Base-by-base conservation (phyloP, 1,140 invertebrate genomes). In the Drosophila subpulchrella region DNA sequence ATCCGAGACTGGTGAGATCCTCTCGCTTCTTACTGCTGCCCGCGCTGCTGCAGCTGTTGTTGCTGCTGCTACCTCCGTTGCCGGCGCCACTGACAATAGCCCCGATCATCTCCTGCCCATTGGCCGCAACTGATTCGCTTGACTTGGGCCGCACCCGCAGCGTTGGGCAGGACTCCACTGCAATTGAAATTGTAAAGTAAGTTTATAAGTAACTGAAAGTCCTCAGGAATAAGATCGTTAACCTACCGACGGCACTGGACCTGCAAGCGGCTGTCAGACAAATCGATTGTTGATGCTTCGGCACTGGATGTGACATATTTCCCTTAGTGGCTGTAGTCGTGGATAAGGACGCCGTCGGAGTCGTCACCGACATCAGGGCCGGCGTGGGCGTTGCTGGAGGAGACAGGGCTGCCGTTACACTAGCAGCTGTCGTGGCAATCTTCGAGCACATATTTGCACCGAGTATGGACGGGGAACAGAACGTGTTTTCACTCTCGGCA, bases 1-100 rank as follows among this genome's bases (percentile, higher is more conserved):
- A 97, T 13, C 96, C 97, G 8, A 97, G 92, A 81, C 95, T 96
- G 30, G 95, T 95, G 41, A 96, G 93, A 92, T 96, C 95, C 74
- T 95, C 95, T 36, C 94, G 93, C 79, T 95, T 92, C 51, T 92
- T 92, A 27, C 71, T 91, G 62, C 88, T 90, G 34, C 80, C 79
- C 1, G 68, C 75, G 41, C 76, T 74, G 58, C 81, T 90, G 65
- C 75, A 83, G 50, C 70, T 78, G 11, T 81, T 77, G 56, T 71
- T 81, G 57, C 75, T 80, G 51, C 71, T 81, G 54, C 30, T 71
- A 50, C 68, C 54, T 51, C 51, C 67, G 67, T 57, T 53, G 50
- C 55, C 48, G 50, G 55, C 36, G 56, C 56, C 34, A 34, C 48
- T 50, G 24, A 48, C 57, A 13, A 70, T 72, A 27, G 54, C 75